Base-by-base conservation (phyloP, 2,888 invertebrate species). In the Lutraria lutraria region DNA sequence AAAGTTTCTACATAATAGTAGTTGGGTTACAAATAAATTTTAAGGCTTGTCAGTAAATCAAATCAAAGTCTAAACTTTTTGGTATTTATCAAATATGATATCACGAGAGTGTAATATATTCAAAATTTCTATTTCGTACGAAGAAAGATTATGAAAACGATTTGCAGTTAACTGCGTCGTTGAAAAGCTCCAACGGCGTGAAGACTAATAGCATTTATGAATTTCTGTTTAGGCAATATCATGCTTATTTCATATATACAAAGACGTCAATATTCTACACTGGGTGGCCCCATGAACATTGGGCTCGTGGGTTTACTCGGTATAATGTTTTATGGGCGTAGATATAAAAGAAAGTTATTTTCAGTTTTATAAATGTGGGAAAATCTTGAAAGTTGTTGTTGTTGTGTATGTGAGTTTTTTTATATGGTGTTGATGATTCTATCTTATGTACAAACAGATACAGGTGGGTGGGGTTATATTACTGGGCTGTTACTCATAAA, bases 141-240 rank as follows among this genome's bases (percentile, higher is more conserved):
- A 21, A 79, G 54, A 29, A 19, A 29, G 34, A 80, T 80, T 53
- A 29, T n/a, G 21, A 56, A 89, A 86, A 53, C 89, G 91, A 89
- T 91, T 91, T 91, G 91, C 91, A 85, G 16, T 81, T 81, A 81
- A 53, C 86, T 86, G 76, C 29, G 76, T 43, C 19, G 43, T 13
- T 88, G 79, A 91, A 84, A 88, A 43, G 54, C 21, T 6, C 53
- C 86, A 91, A 60, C 81, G 79, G 87, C 13, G 86, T 85, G 79
- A 88, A 82, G 85, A 88, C 88, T 84, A 86, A 88, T 91, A 76
- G 89, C 86, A 79, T 91, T 89, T 91, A 76, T 86, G 79, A 25
- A 85, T 80, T 43, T 84, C 72, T 72, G 87, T 83, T 86, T 76
- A 79, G 53, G 86, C 89, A 88, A 89, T 88, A 86, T 34, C 83